phyloP scores from a whole-genome alignment of 2,113 vertebrate species.

The Vicugna pacos region DNA sequence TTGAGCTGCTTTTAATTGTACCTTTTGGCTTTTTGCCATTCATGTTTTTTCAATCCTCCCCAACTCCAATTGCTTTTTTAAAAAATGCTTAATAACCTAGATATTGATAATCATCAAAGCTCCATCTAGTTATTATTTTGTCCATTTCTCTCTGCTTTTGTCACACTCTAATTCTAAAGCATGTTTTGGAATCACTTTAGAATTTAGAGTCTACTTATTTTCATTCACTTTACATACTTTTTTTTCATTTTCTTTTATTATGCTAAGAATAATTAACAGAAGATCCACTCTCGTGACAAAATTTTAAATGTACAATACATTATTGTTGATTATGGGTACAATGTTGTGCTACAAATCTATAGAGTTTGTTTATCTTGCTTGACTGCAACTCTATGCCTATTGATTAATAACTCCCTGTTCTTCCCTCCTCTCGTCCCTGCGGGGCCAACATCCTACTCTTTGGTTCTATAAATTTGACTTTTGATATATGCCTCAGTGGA shows the following conservation, averaged over 20 bases:
- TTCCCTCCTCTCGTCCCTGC: neutral
- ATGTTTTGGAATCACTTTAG: neutral
- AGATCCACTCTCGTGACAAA: neutral
- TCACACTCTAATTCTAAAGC: neutral
- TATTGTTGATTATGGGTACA: neutral
- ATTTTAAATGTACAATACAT: neutral
- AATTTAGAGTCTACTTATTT: neutral
- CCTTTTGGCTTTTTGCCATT: neutral
- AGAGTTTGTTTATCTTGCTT: neutral
- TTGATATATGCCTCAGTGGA: neutral
- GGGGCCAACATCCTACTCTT: neutral
- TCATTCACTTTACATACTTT: neutral
- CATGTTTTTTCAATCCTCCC: constrained; percentile 5
- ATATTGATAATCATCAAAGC: neutral
- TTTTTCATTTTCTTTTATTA: neutral
- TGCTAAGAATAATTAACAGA: neutral
- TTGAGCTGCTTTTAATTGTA: constrained; percentile 44
- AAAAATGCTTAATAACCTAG: neutral
- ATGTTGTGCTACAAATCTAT: neutral
- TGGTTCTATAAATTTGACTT: neutral
- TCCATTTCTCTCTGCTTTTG: neutral
- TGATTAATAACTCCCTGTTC: neutral
- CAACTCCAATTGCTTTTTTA: neutral
- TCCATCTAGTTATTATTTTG: neutral
- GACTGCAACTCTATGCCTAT: neutral